Conservation (phyloP, 2,113 vertebrate genomes). For the Gorsachius goisagi region DNA sequence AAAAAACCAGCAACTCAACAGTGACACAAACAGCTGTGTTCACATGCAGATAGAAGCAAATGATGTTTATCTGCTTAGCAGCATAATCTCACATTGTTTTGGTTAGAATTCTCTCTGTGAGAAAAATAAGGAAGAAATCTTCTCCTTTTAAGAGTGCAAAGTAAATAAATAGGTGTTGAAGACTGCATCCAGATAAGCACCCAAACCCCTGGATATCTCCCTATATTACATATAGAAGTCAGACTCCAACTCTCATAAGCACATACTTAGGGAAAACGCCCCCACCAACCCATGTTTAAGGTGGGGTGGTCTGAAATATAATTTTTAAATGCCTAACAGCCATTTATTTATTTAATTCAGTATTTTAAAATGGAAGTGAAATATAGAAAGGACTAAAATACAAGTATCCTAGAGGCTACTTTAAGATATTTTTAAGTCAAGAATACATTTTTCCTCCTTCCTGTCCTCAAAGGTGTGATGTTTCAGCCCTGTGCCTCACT, state of each 20-base stretch:
- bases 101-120: not conserved
- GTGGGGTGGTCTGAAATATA: not conserved
- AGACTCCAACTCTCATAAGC: not conserved
- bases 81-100: not conserved
- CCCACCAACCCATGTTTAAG: not conserved
- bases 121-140: not conserved
- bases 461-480: not conserved
- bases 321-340: not conserved
- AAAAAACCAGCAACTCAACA: not conserved
- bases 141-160: not conserved
- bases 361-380: not conserved
- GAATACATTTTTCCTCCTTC: not conserved
- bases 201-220: not conserved
- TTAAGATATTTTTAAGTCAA: not conserved
- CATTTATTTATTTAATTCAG: not conserved
- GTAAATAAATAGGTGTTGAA: not conserved
- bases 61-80: not conserved
- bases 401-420: not conserved
- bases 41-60: not conserved
- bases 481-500: not conserved
- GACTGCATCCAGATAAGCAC: not conserved
- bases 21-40: not conserved
- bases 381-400: not conserved
- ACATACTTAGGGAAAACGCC: not conserved
- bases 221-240: not conserved